Evolutionary conservation across 2,888 invertebrate species (phyloP).

Genomic region (Parnassius glacialis): DNA sequence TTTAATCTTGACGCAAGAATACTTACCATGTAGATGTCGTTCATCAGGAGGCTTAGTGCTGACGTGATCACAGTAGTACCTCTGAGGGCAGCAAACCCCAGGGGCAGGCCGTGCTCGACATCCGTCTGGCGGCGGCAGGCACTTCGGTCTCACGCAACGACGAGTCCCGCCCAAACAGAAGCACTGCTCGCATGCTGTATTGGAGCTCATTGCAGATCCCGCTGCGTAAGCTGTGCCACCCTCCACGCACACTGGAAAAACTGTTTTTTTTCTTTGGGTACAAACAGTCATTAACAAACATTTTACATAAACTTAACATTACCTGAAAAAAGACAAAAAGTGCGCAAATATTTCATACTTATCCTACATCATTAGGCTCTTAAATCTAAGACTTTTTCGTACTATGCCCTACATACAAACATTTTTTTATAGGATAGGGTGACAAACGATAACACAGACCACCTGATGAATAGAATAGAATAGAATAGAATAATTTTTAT

Average conservation of each 20-base stretch:
- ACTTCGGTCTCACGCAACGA: conserved; percentile 89
- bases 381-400: too few relatives aligned
- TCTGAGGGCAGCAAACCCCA: conserved; percentile 89
- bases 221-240: conserved; percentile 88
- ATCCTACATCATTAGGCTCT: too few relatives aligned
- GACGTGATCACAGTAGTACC: conserved; percentile 83
- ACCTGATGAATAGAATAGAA: too few relatives aligned
- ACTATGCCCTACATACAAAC: too few relatives aligned
- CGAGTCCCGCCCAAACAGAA: conserved; percentile 89
- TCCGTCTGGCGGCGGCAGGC: conserved; percentile 87
- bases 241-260: conserved; percentile 83
- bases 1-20: neutral
- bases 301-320: too few relatives aligned
- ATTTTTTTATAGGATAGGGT: too few relatives aligned
- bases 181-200: conserved; percentile 91
- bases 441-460: too few relatives aligned
- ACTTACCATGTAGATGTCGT: conserved; percentile 45
- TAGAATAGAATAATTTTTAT: too few relatives aligned
- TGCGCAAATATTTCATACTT: too few relatives aligned
- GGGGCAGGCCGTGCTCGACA: conserved; percentile 83
- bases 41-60: conserved; percentile 39
- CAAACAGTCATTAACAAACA: too few relatives aligned
- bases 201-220: conserved; percentile 91
- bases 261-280: conserved; percentile 30
- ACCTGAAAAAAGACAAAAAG: too few relatives aligned